Evolutionary conservation across 2,888 invertebrate species (phyloP).

Genomic region (Laothoe populi): DNA sequence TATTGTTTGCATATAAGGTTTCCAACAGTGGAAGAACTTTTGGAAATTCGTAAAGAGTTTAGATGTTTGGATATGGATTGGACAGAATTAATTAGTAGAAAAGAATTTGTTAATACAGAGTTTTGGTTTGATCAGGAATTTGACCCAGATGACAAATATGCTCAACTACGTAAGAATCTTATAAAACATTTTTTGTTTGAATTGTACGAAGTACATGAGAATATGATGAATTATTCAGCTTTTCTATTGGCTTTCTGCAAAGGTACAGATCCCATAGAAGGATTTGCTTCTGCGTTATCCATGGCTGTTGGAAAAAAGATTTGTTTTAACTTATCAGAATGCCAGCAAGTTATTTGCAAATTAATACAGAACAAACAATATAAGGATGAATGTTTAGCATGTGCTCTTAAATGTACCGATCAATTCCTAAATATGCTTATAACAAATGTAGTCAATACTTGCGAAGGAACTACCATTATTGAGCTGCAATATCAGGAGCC

Average conservation of each 20-base stretch:
- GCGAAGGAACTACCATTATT: conserved; percentile 65
- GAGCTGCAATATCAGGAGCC: conserved; percentile 63
- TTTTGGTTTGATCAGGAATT: conserved; percentile 75
- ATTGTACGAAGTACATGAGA: conserved; percentile 76
- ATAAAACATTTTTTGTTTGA: conserved; percentile 85
- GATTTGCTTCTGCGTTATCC: conserved; percentile 84
- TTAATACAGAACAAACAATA: conserved; percentile 68
- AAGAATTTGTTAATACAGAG: conserved; percentile 57
- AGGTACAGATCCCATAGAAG: conserved; percentile 77
- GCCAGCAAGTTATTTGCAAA: conserved; percentile 75
- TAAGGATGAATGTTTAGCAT: conserved; percentile 65
- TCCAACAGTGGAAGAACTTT: conserved; percentile 82
- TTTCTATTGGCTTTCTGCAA: conserved; percentile 87
- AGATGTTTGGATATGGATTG: conserved; percentile 72
- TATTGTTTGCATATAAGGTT: conserved; percentile 83
- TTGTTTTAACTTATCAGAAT: conserved; percentile 76
- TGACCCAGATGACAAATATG: conserved; percentile 50
- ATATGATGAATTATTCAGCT: conserved; percentile 86
- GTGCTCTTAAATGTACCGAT: conserved; percentile 63
- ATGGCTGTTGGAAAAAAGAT: conserved; percentile 82
- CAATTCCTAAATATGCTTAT: conserved; percentile 63
- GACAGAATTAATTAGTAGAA: conserved; percentile 64
- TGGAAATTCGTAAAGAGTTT: conserved; percentile 76
- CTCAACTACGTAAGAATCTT: conserved; percentile 59
- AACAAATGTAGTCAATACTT: conserved; percentile 58